These are phyloP conservation scores for Scrobipalpa atriplicella DNA, from an alignment of 2,888 invertebrate species.

Conservation along the genomic window DNA sequence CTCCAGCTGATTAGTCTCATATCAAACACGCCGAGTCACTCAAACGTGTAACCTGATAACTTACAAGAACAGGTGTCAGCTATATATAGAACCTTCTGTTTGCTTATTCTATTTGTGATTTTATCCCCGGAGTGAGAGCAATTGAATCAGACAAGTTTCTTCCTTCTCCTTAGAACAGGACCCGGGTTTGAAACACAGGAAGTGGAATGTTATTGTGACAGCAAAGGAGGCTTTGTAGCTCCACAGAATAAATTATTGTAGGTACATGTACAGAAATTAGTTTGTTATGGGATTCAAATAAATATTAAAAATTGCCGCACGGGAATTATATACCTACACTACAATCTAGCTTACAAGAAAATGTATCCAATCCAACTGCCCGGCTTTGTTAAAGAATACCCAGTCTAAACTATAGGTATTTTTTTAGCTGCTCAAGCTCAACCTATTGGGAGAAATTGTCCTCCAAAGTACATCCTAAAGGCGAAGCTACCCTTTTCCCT, in stretches of 20 bases:
- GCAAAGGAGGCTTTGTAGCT: background rate
- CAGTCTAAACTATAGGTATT: too few relatives aligned
- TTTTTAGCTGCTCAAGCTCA: too few relatives aligned
- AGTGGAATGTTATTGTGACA: background rate
- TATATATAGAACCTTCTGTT: constrained; percentile 1
- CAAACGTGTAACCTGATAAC: background rate
- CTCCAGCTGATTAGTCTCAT: background rate
- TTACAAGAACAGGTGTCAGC: constrained; percentile 6
- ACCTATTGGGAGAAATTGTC: too few relatives aligned
- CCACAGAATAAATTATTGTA: too few relatives aligned
- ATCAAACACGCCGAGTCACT: background rate
- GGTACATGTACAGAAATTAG: too few relatives aligned
- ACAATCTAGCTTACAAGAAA: too few relatives aligned
- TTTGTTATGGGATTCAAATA: too few relatives aligned
- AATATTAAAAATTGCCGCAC: too few relatives aligned
- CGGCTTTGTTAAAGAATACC: too few relatives aligned
- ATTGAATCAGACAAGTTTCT: constrained; percentile 8
- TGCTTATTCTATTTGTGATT: constrained; percentile 5
- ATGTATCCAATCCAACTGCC: too few relatives aligned
- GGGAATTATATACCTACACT: too few relatives aligned
- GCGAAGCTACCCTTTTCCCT: background rate
- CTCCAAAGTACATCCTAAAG: too few relatives aligned
- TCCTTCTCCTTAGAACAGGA: background rate
- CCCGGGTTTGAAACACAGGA: background rate
- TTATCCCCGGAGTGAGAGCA: background rate